Percentiles rank a stretch among this genome's conserved stretches.
Conservation (phyloP, 92 coral and sea anemone genomes). For the Montipora capitata region DNA sequence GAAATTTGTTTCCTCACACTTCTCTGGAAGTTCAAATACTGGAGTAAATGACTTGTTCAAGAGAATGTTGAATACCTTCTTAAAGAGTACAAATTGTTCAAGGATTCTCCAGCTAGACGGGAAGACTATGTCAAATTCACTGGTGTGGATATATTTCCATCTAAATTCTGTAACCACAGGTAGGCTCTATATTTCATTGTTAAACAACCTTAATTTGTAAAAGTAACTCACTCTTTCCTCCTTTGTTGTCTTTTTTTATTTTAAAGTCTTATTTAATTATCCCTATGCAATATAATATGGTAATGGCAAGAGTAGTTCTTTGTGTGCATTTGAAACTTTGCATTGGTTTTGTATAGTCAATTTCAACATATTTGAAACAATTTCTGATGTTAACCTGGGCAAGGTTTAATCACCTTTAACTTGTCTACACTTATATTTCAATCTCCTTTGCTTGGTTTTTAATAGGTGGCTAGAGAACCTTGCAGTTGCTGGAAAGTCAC, state of each 20-base stretch:
- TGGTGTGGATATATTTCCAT: slow-evolving; percentile 73
- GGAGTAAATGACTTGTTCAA: slow-evolving; percentile 69
- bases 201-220: not conserved
- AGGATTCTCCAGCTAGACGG: slow-evolving; percentile 71
- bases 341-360: slow-evolving; percentile 10
- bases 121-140: slow-evolving; percentile 75
- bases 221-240: slow-evolving; percentile 2
- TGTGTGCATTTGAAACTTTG: slow-evolving; percentile 36
- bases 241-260: not conserved
- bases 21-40: slow-evolving; percentile 67
- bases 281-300: slow-evolving; percentile 7
- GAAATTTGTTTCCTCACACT: slow-evolving; percentile 74
- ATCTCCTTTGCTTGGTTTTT: slow-evolving; percentile 29
- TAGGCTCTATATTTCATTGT: slow-evolving; percentile 14
- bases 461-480: slow-evolving; percentile 87
- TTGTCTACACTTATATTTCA: slow-evolving; percentile 22
- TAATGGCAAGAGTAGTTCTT: no score
- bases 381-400: slow-evolving; percentile 8
- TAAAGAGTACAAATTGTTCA: slow-evolving; percentile 71
- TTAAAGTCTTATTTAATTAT: not conserved
- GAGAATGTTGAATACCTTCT: slow-evolving; percentile 36
- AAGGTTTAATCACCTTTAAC: slow-evolving; percentile 34
- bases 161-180: slow-evolving; percentile 80
- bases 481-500: slow-evolving; percentile 78
- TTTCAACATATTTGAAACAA: slow-evolving; percentile 25